Evolutionary conservation across 2,888 invertebrate species (phyloP), one percentile per base, ranked within the genome.

Genomic region (Catocala nupta): DNA sequence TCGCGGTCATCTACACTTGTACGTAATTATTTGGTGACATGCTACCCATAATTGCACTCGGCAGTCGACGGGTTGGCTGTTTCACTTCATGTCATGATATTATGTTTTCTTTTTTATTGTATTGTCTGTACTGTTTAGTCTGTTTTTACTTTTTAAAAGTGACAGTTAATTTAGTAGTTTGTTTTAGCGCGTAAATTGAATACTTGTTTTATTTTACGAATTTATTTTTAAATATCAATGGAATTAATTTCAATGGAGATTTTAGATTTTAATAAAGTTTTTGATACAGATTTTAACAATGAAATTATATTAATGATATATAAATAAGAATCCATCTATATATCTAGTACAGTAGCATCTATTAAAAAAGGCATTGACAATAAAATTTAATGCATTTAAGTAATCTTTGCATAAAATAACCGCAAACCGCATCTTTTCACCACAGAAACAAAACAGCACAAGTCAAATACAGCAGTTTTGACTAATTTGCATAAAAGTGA

Each of bases 401-500:
- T 9, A 39, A 39, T 39, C 36, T 47, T 47, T 13, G 36, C 12
- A 39, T 13, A 6, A 39, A 36, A 12, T 5, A 51, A n/a, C n/a
- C 11, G 12, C n/a, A 6, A 51, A 51, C 36, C 36, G 36, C 36
- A 5, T 39, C 25, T 45, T 36, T 51, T 48, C 1, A 59, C 7
- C 42, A 11, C 33, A 45, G 53, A 55, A 53, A 6, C 63, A 68
- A 72, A 81, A 80, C 67, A 75, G 63, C 62, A 71, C 79, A 89
- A 87, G 73, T 86, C 79, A 80, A 71, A 85, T 85, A 81, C 80
- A 82, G 72, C 81, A 83, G 86, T 83, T 87, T 82, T 75, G 73
- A 65, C 43, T 82, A 56, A 92, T 93, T 93, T 91, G 88, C 92
- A 92, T 93, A 90, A 93, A 92, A 90, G 84, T 87, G 78, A 83